Conservation (phyloP, 2,797 vertebrate species). For the Pterois miles region DNA sequence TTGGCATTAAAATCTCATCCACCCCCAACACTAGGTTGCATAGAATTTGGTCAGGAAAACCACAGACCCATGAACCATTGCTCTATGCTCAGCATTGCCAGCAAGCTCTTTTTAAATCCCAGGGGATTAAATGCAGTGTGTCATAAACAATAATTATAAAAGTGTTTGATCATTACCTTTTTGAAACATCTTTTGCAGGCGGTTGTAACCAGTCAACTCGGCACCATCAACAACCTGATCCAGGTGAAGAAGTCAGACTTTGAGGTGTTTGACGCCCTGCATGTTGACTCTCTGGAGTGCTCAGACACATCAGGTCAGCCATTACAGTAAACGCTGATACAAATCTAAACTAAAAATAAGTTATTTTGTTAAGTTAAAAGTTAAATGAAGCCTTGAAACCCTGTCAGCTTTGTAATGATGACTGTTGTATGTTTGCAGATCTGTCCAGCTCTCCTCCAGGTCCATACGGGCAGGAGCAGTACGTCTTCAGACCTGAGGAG, state of each 20-base stretch:
- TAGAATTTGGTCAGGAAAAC: background rate
- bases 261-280: constrained; percentile 97
- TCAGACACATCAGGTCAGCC: constrained; percentile 91
- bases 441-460: constrained; percentile 97
- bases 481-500: constrained; percentile 92
- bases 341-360: background rate
- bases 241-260: constrained; percentile 98
- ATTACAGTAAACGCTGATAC: background rate
- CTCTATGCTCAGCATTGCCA: background rate
- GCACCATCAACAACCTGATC: constrained; percentile 98
- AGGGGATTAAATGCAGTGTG: background rate
- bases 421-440: constrained; percentile 79
- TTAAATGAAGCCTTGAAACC: background rate
- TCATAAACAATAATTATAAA: background rate
- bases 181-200: constrained; percentile 79
- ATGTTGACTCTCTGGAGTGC: constrained; percentile 95
- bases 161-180: background rate
- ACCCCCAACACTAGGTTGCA: background rate
- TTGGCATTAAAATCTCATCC: background rate
- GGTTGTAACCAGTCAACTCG: constrained; percentile 95
- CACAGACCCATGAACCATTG: background rate
- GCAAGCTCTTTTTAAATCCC: background rate
- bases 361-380: background rate
- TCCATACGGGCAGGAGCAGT: constrained; percentile 93
- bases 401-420: background rate